Base-by-base conservation (phyloP, 2,113 vertebrate genomes). In the Siniperca knerii region DNA sequence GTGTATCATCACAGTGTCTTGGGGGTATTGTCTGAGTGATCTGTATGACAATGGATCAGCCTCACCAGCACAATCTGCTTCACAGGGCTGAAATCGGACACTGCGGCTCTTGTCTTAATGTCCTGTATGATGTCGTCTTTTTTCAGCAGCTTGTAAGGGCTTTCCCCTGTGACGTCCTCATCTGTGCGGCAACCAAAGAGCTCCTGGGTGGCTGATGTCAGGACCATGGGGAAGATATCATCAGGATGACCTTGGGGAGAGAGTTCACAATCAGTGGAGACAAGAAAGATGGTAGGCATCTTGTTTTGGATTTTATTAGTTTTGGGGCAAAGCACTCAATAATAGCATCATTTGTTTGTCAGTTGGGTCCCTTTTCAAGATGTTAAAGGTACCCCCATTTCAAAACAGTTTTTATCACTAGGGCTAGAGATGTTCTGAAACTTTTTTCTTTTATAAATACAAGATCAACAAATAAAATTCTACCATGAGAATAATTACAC, bases 61-160 rank as follows among this genome's bases (percentile, higher is more conserved):
- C 95, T 81, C 92, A 98, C 98, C 87, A 93, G 89, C 52, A 99
- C 86, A 50, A 94, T 37, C 85, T 96, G 96, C 95, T 96, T 99
- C 82, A 96, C 16, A 9, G 97, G 97, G 58, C 97, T 90, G 95
- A 99, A 99, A 91, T 99, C 98, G 5, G 98, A 99, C 87, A 97
- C 85, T 0, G 96, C 96, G 0, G 95, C 97, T 94, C 97, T 97
- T 44, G 65, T 96, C 77, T 87, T 95, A 54, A 99, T 92, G 85
- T 99, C 98, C 76, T 95, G 91, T 44, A 98, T 80, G 60, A 99
- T 96, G 54, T 96, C 95, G 13, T 96, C 96, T 91, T 97, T 99
- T 88, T 90, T 96, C 87, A 99, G 90, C 64, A 98, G 93, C 90
- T 96, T 98, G 94, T 97, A 95, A 75, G 95, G 95, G 20, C 92